Evolutionary conservation across 2,888 invertebrate genomes (phyloP).

Genomic region (Tridacna gigas): DNA sequence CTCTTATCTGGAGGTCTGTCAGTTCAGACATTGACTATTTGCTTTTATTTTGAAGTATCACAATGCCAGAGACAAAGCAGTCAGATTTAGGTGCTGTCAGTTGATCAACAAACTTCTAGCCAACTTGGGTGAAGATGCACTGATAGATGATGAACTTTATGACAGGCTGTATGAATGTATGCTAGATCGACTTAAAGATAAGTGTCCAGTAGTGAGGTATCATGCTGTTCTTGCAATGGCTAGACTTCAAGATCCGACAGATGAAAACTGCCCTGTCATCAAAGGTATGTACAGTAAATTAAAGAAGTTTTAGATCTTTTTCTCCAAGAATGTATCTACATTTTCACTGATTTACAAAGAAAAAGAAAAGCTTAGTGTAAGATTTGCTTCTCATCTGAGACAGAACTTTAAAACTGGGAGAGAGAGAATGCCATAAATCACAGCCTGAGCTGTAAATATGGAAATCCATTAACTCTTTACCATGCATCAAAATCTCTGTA

Average conservation of each 20-base stretch:
- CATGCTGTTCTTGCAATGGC: slow-evolving; percentile 92
- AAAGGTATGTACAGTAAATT: slow-evolving; percentile 83
- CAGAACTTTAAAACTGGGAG: no score
- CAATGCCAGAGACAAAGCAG: slow-evolving; percentile 86
- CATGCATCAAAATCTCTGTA: no score
- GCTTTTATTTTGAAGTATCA: slow-evolving; percentile 74
- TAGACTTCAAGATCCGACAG: slow-evolving; percentile 92
- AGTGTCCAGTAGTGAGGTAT: slow-evolving; percentile 90
- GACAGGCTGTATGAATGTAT: slow-evolving; percentile 90
- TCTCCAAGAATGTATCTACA: no score
- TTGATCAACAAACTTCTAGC: slow-evolving; percentile 91
- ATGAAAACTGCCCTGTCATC: slow-evolving; percentile 91
- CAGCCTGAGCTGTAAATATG: no score
- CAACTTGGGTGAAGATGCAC: slow-evolving; percentile 91
- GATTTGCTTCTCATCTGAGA: no score
- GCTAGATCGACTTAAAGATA: slow-evolving; percentile 89
- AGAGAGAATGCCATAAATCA: no score
- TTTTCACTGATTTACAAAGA: no score
- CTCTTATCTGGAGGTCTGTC: no score
- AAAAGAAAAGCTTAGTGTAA: no score
- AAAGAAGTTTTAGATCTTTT: no score
- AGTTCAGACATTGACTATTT: no score
- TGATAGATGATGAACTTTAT: slow-evolving; percentile 91
- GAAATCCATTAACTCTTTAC: no score
- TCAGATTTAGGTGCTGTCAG: slow-evolving; percentile 92